Evolutionary conservation across 2,888 invertebrate genomes (phyloP).

Genomic region (Drosophila cognata): DNA sequence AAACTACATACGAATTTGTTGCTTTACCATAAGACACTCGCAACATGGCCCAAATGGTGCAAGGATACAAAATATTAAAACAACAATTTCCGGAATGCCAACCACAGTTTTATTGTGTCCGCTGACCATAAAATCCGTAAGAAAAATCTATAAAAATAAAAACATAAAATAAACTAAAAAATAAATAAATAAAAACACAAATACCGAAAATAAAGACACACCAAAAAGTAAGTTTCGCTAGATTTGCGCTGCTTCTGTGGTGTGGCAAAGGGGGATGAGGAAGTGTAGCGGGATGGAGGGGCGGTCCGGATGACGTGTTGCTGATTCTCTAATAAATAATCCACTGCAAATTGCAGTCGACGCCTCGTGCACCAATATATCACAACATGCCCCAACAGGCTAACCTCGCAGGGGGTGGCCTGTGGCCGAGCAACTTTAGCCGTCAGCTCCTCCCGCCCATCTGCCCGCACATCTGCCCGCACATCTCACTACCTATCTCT

Average conservation of each 20-base stretch:
- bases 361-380: slow-evolving; percentile 59
- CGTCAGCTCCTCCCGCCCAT: background rate
- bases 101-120: slow-evolving; percentile 32
- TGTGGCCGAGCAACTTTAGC: background rate
- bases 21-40: slow-evolving; percentile 23
- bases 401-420: slow-evolving; percentile 40
- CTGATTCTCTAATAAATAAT: slow-evolving; percentile 56
- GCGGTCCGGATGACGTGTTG: background rate
- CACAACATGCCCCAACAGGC: slow-evolving; percentile 29
- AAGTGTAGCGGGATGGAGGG: background rate
- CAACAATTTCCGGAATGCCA: slow-evolving; percentile 1
- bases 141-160: background rate
- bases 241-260: slow-evolving; percentile 20
- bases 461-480: background rate
- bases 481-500: background rate
- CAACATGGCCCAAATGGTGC: slow-evolving; percentile 8
- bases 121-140: slow-evolving; percentile 30
- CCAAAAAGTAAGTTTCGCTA: slow-evolving; percentile 55
- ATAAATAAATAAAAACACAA: slow-evolving; percentile 17
- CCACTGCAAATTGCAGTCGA: slow-evolving; percentile 60
- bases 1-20: slow-evolving; percentile 27
- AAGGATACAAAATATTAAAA: background rate
- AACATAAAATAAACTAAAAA: background rate
- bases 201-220: slow-evolving; percentile 20
- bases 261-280: background rate